Percentiles rank a stretch among this genome's conserved stretches.
Evolutionary conservation across 2,113 vertebrate species (phyloP).

Genomic region (Andinoacara biseriatus): DNA sequence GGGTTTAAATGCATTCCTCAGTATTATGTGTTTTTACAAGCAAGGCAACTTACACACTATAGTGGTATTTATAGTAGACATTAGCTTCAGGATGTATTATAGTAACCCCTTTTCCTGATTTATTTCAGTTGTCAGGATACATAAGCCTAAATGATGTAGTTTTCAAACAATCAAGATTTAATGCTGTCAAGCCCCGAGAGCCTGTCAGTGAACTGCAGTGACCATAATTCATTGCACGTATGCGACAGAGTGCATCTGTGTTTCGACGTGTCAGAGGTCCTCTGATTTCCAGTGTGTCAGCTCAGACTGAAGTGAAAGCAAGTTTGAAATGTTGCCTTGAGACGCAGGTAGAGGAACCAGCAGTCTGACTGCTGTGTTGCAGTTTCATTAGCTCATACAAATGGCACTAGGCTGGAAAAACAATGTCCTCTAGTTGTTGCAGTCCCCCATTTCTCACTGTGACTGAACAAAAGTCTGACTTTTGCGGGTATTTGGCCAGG

Average conservation of each 20-base stretch:
- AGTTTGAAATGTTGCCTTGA: constrained; percentile 37
- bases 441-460: neutral
- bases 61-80: constrained; percentile 20
- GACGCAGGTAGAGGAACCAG: constrained; percentile 9
- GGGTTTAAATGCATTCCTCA: neutral
- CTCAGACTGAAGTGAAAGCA: constrained; percentile 19
- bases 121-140: constrained; percentile 31
- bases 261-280: constrained; percentile 28
- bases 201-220: constrained; percentile 46
- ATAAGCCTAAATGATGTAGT: constrained; percentile 38
- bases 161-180: constrained; percentile 58
- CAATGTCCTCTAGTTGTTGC: neutral
- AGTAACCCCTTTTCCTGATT: constrained; percentile 48
- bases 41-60: neutral
- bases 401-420: neutral
- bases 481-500: neutral
- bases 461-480: neutral
- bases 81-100: constrained; percentile 28
- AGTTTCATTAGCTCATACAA: constrained; percentile 6
- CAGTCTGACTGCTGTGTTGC: neutral
- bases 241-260: constrained; percentile 43
- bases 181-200: constrained; percentile 18
- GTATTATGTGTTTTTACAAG: neutral
- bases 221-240: constrained; percentile 53
- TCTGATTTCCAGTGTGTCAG: constrained; percentile 46